Evolutionary conservation across 2,113 vertebrate species (phyloP), one percentile per base, ranked within the genome.

Genomic region (Neolamprologus sp.): DNA sequence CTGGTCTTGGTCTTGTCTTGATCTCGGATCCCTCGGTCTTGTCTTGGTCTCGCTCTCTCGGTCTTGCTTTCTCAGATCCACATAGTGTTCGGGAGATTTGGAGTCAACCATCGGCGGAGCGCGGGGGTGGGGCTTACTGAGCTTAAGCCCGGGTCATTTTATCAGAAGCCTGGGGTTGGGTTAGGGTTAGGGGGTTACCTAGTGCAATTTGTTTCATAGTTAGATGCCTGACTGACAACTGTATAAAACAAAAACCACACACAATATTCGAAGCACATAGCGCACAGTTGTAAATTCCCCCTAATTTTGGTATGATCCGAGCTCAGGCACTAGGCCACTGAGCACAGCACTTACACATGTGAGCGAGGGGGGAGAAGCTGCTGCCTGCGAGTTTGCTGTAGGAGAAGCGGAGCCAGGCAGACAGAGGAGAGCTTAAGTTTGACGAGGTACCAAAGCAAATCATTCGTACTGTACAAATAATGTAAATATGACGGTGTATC

Each of bases 401-500:
- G 47, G 47, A 49, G 17, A 49, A 49, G 7, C 1, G 47, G 0
- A 19, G 47, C 7, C 17, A 51, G 47, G 17, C 17, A 51, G 47
- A 51, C 47, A 51, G 47, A 51, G 47, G 17, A 51, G 47, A 49
- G 47, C 47, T 19, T 9, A 51, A 51, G 47, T 19, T 49, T 49
- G 47, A 49, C 3, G 7, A 49, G 47, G 16, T 49, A 49, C 16
- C 45, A 47, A 47, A 47, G 47, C 2, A 49, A 49, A 49, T 49
- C 47, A 17, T 17, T 49, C 0, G 7, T 8, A 49, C 47, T 49
- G 16, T 17, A 49, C 16, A 17, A 49, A 17, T 17, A 49, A 49
- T 49, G 7, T 4, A 8, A 17, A 49, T 0, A 49, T 49, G 7
- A 49, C 16, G 0, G 7, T 8, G 7, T 17, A 49, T 49, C 16